Base-by-base conservation (phyloP, 2,888 invertebrate species). In the Gortyna flavago region DNA sequence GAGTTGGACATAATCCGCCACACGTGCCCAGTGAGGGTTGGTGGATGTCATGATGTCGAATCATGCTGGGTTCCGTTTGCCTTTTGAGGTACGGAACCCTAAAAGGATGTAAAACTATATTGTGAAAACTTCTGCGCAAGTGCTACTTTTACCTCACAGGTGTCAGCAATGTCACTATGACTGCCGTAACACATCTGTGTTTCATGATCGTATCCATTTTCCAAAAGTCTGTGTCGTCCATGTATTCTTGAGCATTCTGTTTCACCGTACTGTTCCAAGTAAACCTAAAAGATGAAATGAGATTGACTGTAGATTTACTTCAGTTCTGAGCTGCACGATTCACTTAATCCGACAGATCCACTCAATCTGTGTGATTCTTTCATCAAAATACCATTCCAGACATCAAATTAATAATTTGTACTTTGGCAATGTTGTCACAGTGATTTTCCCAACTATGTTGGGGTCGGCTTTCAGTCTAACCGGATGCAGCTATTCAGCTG, bases 131-230 rank as follows among this genome's bases (percentile, higher is more conserved):
- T 41, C 2, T 59, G 18, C 18, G 32, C 11, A 32, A 32, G n/a
- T 29, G n/a, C n/a, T 6, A 64, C 18, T 57, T 7, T 75, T 71
- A 85, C 85, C 75, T 85, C 77, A 9, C 85, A 85, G 2, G 85
- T 85, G 51, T 85, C 85, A 6, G 79, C n/a, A 7, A 77, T 25
- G 13, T 32, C 25, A 25, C 0, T 1, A 5, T 57, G 25, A 11
- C 35, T 51, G 1, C 85, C 85, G 41, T 72, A 85, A 25, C 85
- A 85, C 80, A 78, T 83, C 61, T 85, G 85, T 4, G 29, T 83
- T 1, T 59, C 29, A 25, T 64, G 66, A 25, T 84, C 77, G 38
- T 83, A 86, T 1, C 85, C 86, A 44, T 68, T n/a, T 25, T 9
- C 44, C 70, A 86, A 29, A 18, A 13, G 84, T n/a, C 82, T 54